These are phyloP conservation scores for Diorhabda elongata DNA, from an alignment of 1,140 invertebrate species.

Conservation along the genomic window DNA sequence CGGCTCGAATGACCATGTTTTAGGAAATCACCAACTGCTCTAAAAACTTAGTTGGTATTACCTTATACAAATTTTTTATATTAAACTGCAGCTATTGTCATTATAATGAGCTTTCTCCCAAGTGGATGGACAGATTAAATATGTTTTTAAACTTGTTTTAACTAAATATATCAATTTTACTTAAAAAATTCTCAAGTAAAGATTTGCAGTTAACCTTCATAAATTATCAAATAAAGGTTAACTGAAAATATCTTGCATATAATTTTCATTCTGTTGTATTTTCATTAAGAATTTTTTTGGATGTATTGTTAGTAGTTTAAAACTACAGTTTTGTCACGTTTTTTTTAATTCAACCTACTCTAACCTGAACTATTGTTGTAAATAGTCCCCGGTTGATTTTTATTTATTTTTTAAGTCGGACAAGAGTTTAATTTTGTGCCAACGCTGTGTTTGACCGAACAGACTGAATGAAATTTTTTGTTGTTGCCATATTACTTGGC, in stretches of 20 bases:
- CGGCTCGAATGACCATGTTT: no score
- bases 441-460: constrained; percentile 6
- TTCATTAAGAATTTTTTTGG: neutral
- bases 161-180: no score
- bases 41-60: no score
- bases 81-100: no score
- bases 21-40: no score
- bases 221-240: no score
- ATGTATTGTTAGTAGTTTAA: constrained; percentile 12
- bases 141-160: no score
- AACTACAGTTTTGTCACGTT: constrained; percentile 1
- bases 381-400: constrained; percentile 31
- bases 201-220: no score
- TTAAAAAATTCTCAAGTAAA: no score
- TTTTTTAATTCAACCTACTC: neutral
- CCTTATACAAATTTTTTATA: no score
- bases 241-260: neutral
- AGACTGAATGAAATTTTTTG: neutral
- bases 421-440: constrained; percentile 23
- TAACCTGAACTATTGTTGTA: constrained; percentile 33
- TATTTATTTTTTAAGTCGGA: constrained; percentile 20
- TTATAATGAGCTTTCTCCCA: no score
- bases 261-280: neutral
- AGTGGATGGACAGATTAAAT: no score
- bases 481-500: neutral